Base-by-base conservation (phyloP, 2,113 vertebrate genomes). In the Oreotrochilus melanogaster region DNA sequence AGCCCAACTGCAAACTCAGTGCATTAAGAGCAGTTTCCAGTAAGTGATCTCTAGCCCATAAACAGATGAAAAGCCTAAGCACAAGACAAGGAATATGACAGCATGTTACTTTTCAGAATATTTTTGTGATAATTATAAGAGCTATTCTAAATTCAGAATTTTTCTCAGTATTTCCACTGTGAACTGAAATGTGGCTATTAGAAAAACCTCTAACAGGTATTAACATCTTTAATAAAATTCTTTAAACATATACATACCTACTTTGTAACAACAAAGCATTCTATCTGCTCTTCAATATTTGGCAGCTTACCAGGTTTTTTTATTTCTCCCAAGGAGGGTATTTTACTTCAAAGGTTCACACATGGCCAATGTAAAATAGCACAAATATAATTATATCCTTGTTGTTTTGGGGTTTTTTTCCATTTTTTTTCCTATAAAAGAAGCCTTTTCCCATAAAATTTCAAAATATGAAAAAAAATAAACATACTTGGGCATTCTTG, bases 401-500 rank as follows among this genome's bases (percentile, higher is more conserved):
- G 11, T 39, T 11, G 39, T 39, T 39, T 39, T 11, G 39, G 39
- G 15, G 18, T 64, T 51, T 76, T 58, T 24, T 64, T 47, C 69
- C 53, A 37, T 28, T 2, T 9, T 47, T 30, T 22, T 8, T 2
- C 11, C 27, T 13, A 14, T 54, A 30, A 47, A 78, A 56, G 21
- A 75, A 12, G 2, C 19, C 0, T 84, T 78, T 88, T 86, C 89
- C 23, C 25, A 8, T 58, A 50, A 91, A 86, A 94, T 73, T 81
- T 85, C 17, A 78, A 48, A 80, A 53, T 1, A 60, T 35, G 39
- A 18, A 81, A 76, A 37, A 27, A 96, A 98, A 74, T 98, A 99
- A 27, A 96, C 98, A 75, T 98, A 99, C 99, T 98, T 99, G 33
- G 99, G 98, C 99, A 99, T 99, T 95, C 98, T 98, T 47, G 98